A percentile compares a stretch with the other conserved stretches of the same genome.
Evolutionary conservation across 2,113 vertebrate genomes (phyloP).

Genomic region (Neodon shergylaensis): DNA sequence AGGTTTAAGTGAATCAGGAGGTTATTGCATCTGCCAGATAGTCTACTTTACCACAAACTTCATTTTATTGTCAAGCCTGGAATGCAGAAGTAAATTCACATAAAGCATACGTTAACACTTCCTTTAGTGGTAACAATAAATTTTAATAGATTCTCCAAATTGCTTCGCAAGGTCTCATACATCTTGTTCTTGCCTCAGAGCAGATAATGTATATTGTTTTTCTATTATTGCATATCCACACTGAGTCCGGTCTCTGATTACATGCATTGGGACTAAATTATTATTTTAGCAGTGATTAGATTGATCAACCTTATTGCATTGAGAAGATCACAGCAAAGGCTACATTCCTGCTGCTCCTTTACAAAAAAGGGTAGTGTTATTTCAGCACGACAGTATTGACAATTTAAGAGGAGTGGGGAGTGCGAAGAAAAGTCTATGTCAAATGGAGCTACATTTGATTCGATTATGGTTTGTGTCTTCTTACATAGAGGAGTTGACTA

Average conservation of each 20-base stretch:
- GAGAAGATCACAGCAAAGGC: conserved; percentile 55
- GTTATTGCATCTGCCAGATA: not conserved
- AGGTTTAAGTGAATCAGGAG: not conserved
- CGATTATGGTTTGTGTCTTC: conserved; percentile 6
- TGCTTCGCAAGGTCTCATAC: not conserved
- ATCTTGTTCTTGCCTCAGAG: not conserved
- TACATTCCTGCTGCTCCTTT: conserved; percentile 59
- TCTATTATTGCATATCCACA: not conserved
- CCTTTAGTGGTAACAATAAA: conserved; percentile 4
- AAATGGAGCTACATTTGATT: not conserved
- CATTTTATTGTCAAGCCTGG: not conserved
- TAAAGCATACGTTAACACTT: not conserved
- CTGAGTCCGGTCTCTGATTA: conserved; percentile 20
- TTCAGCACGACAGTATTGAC: not conserved
- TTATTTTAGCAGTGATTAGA: conserved; percentile 55
- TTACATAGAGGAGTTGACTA: conserved; percentile 8
- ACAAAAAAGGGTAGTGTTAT: conserved; percentile 29
- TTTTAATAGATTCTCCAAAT: conserved; percentile 55
- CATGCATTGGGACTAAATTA: conserved; percentile 58
- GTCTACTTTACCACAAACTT: not conserved
- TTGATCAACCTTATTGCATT: conserved; percentile 40
- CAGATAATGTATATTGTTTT: conserved; percentile 43
- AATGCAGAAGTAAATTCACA: not conserved
- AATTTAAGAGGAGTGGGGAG: conserved; percentile 8
- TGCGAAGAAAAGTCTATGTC: not conserved